Base-by-base conservation (phyloP, 1,140 invertebrate species). In the Euglossa dilemma region DNA sequence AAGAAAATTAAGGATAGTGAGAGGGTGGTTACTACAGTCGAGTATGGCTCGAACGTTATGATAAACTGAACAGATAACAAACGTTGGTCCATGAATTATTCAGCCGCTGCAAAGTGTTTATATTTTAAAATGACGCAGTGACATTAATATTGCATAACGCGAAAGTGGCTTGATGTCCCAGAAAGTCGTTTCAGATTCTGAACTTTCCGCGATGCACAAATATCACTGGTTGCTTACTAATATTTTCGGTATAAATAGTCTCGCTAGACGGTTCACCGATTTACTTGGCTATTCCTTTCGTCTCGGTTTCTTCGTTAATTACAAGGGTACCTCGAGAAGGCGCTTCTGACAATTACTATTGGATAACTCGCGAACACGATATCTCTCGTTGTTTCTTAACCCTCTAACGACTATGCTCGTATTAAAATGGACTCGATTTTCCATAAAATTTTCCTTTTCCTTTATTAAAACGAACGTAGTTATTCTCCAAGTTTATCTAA, bases 91-190 rank as follows among this genome's bases (percentile, higher is more conserved):
- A 84, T 87, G 86, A 81, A 87, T 87, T 83, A 87, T 87, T 87
- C 86, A 87, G 50, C 59, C 75, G 66, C 59, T 54, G 72, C 47
- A 75, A 87, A 87, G 86, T 87, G 86, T 87, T 87, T 87, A 86
- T 86, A 87, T 87, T 87, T 87, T 87, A 84, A 87, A 87, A 83
- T 86, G 85, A 86, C 75, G 86, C 80, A 45, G 71, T 70, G 50
- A 47, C 87, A 88, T 88, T 81, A 88, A 88, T 88, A 87, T 88
- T 88, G 86, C 78, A 88, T 87, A 74, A 70, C 69, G 70, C 47
- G 77, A 74, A 77, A 85, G 82, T 86, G 71, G 84, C 85, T 85
- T 74, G 86, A 76, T 71, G 59, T 59, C 64, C 70, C 75, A 73
- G 74, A 74, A 83, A 84, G 75, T 87, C 71, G 70, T 77, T 76